Base-by-base conservation (phyloP, 2,888 invertebrate genomes). In the Conistra vaccinii region DNA sequence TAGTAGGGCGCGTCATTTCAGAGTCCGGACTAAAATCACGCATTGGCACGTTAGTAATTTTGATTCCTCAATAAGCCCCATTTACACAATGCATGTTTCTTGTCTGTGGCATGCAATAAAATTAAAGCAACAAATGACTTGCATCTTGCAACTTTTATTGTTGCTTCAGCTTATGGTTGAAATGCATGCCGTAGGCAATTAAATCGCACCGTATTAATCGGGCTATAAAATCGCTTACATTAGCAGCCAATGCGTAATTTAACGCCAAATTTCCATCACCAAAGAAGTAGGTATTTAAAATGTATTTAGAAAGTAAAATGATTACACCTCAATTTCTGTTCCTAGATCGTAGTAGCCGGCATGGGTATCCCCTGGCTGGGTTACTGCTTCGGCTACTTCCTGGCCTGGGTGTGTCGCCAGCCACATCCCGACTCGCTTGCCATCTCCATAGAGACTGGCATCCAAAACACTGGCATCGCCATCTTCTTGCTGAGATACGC, bases 401-500 rank as follows among this genome's bases (percentile, higher is more conserved):
- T 97, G 0, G 97, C 98, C 0, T 94, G 96, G 69, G 42, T 97
- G 0, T 95, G 97, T 23, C 96, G 97, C 42, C 98, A 98, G 90
- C 96, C 97, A 9, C 92, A 97, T 61, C 92, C 97, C 5, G 98
- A 99, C 92, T 95, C 97, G 4, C 94, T 98, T n/a, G 98, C 99
- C 9, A 99, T 99, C 89, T 98, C 98, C 66, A 98, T 99, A 67
- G 99, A 99, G 96, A 98, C 98, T 7, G 99, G 99, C 69, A 98
- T 99, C 71, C 99, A 99, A 95, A 99, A 99, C 95, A 99, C 99
- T 0, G 99, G 99, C 61, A 98, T 99, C 82, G 97, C 99, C 1
- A 99, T 99, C 89, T 98, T 99, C 93, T 96, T 99, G 87, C 95
- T 99, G 71, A 96, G 98, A 74, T 98, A 98, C 90, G 97, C 98